Conservation (phyloP, 2,888 invertebrate genomes). For the Hyppa rectilinea region DNA sequence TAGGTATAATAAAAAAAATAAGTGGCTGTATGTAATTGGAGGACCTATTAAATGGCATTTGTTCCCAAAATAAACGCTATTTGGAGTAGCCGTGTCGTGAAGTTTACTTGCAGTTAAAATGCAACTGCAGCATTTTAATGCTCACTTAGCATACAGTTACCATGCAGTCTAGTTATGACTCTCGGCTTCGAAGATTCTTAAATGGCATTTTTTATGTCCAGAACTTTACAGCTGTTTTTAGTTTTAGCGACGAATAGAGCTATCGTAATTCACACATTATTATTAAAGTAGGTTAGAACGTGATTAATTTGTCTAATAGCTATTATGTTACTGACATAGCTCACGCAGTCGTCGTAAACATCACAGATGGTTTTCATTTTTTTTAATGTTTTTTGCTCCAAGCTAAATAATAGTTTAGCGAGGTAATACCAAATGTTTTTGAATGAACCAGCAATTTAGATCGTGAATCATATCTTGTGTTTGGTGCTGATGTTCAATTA, state of each 20-base stretch:
- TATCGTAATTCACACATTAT: neutral
- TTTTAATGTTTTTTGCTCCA: slow-evolving; percentile 34
- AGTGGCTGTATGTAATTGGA: neutral
- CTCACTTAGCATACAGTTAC: slow-evolving; percentile 3
- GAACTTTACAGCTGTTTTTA: neutral
- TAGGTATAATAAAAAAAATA: neutral
- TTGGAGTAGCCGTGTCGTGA: neutral
- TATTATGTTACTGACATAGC: neutral
- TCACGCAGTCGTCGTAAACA: neutral
- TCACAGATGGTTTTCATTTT: neutral
- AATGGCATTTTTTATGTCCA: neutral
- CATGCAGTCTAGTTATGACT: slow-evolving; percentile 3
- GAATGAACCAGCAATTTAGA: slow-evolving; percentile 49
- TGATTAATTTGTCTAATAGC: neutral
- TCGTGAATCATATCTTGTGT: slow-evolving; percentile 49
- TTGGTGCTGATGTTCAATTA: slow-evolving; percentile 59
- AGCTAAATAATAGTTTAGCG: slow-evolving; percentile 28
- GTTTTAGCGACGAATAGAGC: neutral
- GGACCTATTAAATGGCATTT: neutral
- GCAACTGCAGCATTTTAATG: slow-evolving; percentile 6
- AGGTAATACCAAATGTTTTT: slow-evolving; percentile 33
- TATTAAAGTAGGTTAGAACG: neutral
- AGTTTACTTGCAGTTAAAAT: slow-evolving; percentile 20
- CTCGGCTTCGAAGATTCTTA: neutral
- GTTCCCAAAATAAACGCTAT: neutral